Evolutionary conservation across 2,888 invertebrate genomes (phyloP).

Genomic region (Sphinx pinastri): DNA sequence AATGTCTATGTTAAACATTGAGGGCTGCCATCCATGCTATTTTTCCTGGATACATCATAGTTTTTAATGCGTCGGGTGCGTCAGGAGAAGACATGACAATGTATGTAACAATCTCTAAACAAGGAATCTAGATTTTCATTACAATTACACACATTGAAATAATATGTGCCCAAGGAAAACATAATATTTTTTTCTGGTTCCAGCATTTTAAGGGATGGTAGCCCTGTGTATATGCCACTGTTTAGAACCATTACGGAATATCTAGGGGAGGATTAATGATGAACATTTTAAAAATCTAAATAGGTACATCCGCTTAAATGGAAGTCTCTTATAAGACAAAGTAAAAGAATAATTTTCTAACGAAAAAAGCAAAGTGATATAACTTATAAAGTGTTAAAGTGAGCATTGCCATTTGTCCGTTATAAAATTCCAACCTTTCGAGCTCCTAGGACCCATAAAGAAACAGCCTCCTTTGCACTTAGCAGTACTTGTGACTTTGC

Average conservation of each 20-base stretch:
- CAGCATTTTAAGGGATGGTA: no score
- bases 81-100: no score
- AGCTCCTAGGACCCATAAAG: slow-evolving; percentile 96
- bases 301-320: background rate
- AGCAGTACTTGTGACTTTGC: slow-evolving; percentile 92
- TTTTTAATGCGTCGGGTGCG: no score
- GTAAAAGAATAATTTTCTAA: background rate
- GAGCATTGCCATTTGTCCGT: slow-evolving; percentile 57
- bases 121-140: no score
- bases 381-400: slow-evolving; percentile 45
- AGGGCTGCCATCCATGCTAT: no score
- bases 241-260: background rate
- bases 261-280: background rate
- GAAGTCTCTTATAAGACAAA: background rate
- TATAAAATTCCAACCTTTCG: slow-evolving; percentile 90
- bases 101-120: no score
- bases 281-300: background rate
- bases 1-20: background rate
- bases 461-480: slow-evolving; percentile 97
- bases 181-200: no score
- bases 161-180: no score
- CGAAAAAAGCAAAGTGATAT: slow-evolving; percentile 40
- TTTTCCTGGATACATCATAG: no score
- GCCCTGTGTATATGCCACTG: background rate
- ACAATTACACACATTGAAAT: no score